These are phyloP conservation scores for Limenitis arthemis DNA, from an alignment of 2,888 invertebrate genomes.

Conservation along the genomic window DNA sequence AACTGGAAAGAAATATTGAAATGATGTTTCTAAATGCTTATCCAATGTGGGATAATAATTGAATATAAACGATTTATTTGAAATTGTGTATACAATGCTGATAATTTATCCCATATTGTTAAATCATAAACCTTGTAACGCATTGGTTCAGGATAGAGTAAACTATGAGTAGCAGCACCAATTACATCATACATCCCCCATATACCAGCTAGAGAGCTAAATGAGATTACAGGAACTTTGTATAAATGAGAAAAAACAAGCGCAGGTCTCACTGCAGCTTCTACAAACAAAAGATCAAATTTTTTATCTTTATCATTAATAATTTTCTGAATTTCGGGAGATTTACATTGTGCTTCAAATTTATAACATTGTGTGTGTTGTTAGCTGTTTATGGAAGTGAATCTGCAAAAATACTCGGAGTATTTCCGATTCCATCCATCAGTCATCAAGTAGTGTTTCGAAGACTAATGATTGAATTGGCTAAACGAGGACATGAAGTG, in stretches of 20 bases:
- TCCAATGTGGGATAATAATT: too few relatives aligned
- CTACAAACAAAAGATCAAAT: constrained; percentile 36
- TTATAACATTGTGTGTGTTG: too few relatives aligned
- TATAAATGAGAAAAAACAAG: constrained; percentile 27
- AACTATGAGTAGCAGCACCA: constrained; percentile 20
- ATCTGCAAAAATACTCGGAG: too few relatives aligned
- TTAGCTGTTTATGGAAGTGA: too few relatives aligned
- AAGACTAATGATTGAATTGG: too few relatives aligned
- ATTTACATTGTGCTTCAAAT: constrained; percentile 16
- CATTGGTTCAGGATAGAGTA: constrained; percentile 15
- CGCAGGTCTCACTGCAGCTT: constrained; percentile 27
- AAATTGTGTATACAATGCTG: constrained; percentile 13
- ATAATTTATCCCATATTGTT: constrained; percentile 24
- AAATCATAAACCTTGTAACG: constrained; percentile 7
- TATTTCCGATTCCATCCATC: too few relatives aligned
- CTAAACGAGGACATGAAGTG: too few relatives aligned
- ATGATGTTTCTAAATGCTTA: too few relatives aligned
- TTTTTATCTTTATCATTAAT: constrained; percentile 25
- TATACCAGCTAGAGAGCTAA: constrained; percentile 23
- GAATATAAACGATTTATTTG: not conserved
- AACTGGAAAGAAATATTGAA: too few relatives aligned
- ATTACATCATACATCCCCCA: constrained; percentile 10
- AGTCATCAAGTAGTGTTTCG: too few relatives aligned
- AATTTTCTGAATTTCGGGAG: constrained; percentile 26
- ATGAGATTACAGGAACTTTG: constrained; percentile 28